Base-by-base conservation (phyloP, 2,888 invertebrate genomes). In the Orthosia gothica region DNA sequence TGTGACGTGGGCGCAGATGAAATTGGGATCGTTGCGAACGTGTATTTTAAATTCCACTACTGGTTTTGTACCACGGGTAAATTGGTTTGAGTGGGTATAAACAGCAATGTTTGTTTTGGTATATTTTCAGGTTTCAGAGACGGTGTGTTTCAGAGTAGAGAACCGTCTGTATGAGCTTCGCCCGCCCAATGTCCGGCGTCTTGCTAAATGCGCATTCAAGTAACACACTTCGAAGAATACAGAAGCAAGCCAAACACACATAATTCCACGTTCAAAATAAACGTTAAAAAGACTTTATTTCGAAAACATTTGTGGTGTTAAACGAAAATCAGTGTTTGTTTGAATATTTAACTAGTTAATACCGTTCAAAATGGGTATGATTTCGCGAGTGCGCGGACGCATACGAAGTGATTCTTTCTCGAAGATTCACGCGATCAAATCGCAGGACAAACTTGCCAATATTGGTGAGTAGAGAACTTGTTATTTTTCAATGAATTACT, bases 391-490 rank as follows among this genome's bases (percentile, higher is more conserved):
- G 87, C 96, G 98, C 63, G 97, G 97, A n/a, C 96, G 98, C 74
- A 96, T 98, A 64, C 97, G 97, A 87, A 97, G 97, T 91, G 97
- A 97, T 90, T 97, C 97, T 55, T 95, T 97, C 92, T 97, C 97
- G 89, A 97, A 97, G 92, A 92, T 97, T 90, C 97, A 97, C 83
- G 96, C 97, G 23, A 95, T 97, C 78, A 96, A 97, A 85, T 97
- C 97, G 50, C 97, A 97, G 86, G 97, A 98, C 88, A 97, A 97
- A 95, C 97, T 97, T 74, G 97, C 98, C 11, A 97, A 98, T 92
- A 98, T 97, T 84, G 97, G 97, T 97, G 92, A 90, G 96, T 93
- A 79, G 64, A 69, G 23, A 58, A 47, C 0, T 26, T 16, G 0
- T 1, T 5, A 66, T 11, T 62, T 20, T 13, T 45, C 13, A 32